These are phyloP conservation scores for Embiotoca jacksoni DNA, from an alignment of 2,113 vertebrate species.

Conservation along the genomic window DNA sequence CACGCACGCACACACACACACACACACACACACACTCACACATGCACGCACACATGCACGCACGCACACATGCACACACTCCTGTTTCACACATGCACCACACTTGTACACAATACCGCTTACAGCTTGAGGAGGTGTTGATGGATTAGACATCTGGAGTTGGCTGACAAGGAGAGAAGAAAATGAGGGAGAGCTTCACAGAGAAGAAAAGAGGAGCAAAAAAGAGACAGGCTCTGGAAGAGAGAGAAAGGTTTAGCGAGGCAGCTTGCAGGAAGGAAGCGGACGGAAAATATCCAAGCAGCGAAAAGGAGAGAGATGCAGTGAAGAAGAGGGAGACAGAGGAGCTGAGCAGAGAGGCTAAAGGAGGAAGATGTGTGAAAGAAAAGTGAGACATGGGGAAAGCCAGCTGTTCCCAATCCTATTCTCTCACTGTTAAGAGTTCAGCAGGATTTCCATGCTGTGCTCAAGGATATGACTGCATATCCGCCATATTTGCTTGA, in stretches of 20 bases:
- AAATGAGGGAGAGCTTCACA: slow-evolving; percentile 68
- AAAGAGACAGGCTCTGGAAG: slow-evolving; percentile 58
- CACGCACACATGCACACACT: slow-evolving; percentile 30
- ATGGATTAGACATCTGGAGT: slow-evolving; percentile 87
- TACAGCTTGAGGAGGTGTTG: slow-evolving; percentile 85
- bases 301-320: slow-evolving; percentile 36
- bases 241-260: slow-evolving; percentile 58
- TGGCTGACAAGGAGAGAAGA: slow-evolving; percentile 80
- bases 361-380: slow-evolving; percentile 56
- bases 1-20: slow-evolving; percentile 24
- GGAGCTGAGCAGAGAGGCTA: slow-evolving; percentile 47
- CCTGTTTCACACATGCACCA: slow-evolving; percentile 33
- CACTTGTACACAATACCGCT: slow-evolving; percentile 73
- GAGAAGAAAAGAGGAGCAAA: slow-evolving; percentile 52
- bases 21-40: slow-evolving; percentile 12
- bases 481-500: slow-evolving; percentile 76
- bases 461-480: slow-evolving; percentile 68
- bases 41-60: slow-evolving; percentile 1
- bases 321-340: slow-evolving; percentile 58
- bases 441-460: slow-evolving; percentile 76
- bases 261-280: slow-evolving; percentile 60
- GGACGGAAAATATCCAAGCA: slow-evolving; percentile 45
- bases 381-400: slow-evolving; percentile 52
- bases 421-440: slow-evolving; percentile 62
- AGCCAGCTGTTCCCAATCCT: slow-evolving; percentile 72